Evolutionary conservation across 2,797 vertebrate genomes (phyloP), one percentile per base, ranked within the genome.

Genomic region (Pangasius macronema): DNA sequence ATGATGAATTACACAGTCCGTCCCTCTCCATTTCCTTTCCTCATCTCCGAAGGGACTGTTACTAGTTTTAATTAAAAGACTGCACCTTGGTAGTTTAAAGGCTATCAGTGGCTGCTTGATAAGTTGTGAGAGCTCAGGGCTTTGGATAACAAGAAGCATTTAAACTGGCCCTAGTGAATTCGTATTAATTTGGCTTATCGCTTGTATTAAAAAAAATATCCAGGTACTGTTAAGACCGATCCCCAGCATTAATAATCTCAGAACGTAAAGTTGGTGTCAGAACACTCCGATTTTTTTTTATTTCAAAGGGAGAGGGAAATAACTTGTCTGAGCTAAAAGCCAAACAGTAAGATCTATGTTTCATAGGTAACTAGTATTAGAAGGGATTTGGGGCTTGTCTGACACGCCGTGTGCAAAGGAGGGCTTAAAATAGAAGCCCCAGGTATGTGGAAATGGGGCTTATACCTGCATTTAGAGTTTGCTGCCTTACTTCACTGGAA

Each of bases 121-220:
- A 96, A 95, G 94, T 95, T 94, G 93, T 90, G 91, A 90, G 94
- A 95, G 94, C 93, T 91, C 91, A 89, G 93, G 94, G 95, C 96
- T 95, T 95, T 94, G 95, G 94, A 96, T 96, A 95, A 95, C 94
- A 95, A 93, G 92, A 93, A 94, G 93, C 93, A 90, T 96, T 95
- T 95, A 94, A 95, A 94, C 91, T 91, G 92, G 95, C 94, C 95
- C 95, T 90, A 91, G 94, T 92, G 94, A 95, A 94, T 95, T 96
- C 94, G 95, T 95, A 96, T 96, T 96, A 95, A 96, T 96, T 96
- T 96, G 94, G 94, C 95, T 96, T 96, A 96, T 96, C 92, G 85
- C 84, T 83, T 92, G 90, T 92, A 89, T 92, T 87, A 93, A 92
- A 87, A 92, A 83, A 89, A 90, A 91, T 86, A 94, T 93, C 93